Evolutionary conservation across 1,140 invertebrate genomes (phyloP), one percentile per base, ranked within the genome.

Genomic region (Colletes gigas): DNA sequence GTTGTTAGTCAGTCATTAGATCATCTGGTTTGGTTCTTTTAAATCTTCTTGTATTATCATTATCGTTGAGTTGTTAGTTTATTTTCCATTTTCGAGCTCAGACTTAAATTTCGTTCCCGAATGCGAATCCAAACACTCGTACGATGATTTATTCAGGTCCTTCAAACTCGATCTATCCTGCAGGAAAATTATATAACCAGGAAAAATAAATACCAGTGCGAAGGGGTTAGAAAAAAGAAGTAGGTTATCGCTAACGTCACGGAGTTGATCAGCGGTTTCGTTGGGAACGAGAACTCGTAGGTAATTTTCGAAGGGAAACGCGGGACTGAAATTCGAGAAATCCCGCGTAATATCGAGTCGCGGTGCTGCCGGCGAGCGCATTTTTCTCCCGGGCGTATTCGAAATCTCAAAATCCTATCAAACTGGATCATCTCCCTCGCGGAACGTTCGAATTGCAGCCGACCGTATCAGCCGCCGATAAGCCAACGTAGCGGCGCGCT

Each of bases 401-500:
- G 30, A 78, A 78, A 78, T 78, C 67, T 60, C 67, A 50, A 71
- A 71, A 78, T 78, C 76, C 76, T 78, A 78, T 78, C 76, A 70
- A 78, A 78, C 76, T 78, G 76, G 76, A 78, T 71, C 76, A 78
- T 78, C 76, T 78, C 67, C 67, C 67, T 62, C 57, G 76, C 75
- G 75, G 77, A 21, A 67, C 74, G 68, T 79, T 83, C 66, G 78
- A 84, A 84, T 84, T 83, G 75, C 76, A 65, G 41, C 63, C 52
- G 50, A 77, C 57, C 75, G 81, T 84, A 84, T 84, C 83, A 84
- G 75, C 67, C 81, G 54, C 47, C 83, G 77, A 84, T 84, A 84
- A 84, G 82, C 83, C 77, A 67, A 39, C 82, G 71, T 80, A 76
- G 66, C 15, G 57, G 63, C 65, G 62, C 68, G 39, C 77, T 83